Evolutionary conservation across 2,888 invertebrate species (phyloP).

Genomic region (Carcina quercana): DNA sequence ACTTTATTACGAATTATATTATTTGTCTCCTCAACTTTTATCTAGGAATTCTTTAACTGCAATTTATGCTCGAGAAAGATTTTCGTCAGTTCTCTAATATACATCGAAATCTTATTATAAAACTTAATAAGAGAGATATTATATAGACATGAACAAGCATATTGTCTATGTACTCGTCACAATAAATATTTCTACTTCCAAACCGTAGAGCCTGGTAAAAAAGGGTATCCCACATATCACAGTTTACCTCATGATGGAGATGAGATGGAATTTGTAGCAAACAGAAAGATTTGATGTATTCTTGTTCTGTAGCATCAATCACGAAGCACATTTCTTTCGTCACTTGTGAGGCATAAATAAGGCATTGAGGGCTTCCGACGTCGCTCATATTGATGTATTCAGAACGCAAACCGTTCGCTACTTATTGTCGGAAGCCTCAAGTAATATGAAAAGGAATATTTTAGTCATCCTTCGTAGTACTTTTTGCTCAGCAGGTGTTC

Average conservation of each 20-base stretch:
- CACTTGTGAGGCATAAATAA: slow-evolving; percentile 53
- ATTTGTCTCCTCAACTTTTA: no score
- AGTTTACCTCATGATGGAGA: slow-evolving; percentile 23
- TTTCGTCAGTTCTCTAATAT: no score
- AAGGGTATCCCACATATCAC: slow-evolving; percentile 14
- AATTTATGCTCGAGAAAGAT: no score
- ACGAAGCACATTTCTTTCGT: slow-evolving; percentile 43
- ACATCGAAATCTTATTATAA: no score
- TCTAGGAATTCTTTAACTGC: no score
- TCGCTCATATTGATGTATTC: slow-evolving; percentile 52
- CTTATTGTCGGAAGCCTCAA: slow-evolving; percentile 32
- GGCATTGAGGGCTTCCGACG: slow-evolving; percentile 49
- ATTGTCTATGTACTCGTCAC: no score
- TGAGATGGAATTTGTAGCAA: slow-evolving; percentile 25
- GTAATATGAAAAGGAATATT: slow-evolving; percentile 27
- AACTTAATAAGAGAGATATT: no score
- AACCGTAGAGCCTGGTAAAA: no score
- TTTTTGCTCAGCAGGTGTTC: no score
- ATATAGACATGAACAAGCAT: no score
- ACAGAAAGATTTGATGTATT: slow-evolving; percentile 44
- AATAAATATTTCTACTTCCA: no score
- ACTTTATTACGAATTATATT: no score
- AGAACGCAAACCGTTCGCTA: slow-evolving; percentile 39
- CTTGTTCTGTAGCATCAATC: slow-evolving; percentile 54
- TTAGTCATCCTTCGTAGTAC: slow-evolving; percentile 21